A percentile compares a stretch with the other conserved stretches of the same genome.
phyloP scores from a whole-genome alignment of 2,113 vertebrate genomes.

The Chaenocephalus aceratus region DNA sequence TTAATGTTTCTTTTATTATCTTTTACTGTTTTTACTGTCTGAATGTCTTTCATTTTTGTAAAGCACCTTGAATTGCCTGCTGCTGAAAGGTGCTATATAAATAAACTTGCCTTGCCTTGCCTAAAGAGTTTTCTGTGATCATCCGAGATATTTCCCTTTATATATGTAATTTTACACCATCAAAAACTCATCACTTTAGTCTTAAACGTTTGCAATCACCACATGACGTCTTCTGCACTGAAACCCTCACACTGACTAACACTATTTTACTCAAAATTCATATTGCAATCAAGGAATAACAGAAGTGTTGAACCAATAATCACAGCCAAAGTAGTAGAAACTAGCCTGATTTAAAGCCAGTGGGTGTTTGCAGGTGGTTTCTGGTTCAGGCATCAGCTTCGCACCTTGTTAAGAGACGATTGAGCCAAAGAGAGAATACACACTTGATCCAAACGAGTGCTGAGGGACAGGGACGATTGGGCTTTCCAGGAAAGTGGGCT shows the following conservation, averaged over 20 bases:
- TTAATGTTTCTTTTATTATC: too few species aligned
- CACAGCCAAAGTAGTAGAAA: not conserved
- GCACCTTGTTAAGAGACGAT: constrained; percentile 39
- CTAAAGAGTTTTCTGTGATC: not conserved
- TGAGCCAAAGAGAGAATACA: constrained; percentile 42
- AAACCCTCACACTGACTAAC: not conserved
- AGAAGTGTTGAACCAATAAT: not conserved
- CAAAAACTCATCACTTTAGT: not conserved
- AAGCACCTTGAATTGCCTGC: too few species aligned
- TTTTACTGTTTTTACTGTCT: too few species aligned
- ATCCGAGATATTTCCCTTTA: constrained; percentile 1
- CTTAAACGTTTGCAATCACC: not conserved
- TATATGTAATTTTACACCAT: not conserved
- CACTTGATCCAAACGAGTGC: constrained; percentile 49
- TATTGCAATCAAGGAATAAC: not conserved
- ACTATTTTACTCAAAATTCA: not conserved
- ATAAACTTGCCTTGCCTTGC: too few species aligned
- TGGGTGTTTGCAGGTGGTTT: constrained; percentile 2
- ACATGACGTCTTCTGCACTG: not conserved
- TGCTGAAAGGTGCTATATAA: too few species aligned
- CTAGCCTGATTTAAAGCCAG: not conserved
- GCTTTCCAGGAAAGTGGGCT: constrained; percentile 45
- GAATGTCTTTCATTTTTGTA: too few species aligned
- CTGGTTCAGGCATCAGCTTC: constrained; percentile 28
- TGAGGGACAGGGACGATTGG: constrained; percentile 47